phyloP scores from a whole-genome alignment of 2,113 vertebrate genomes.

The Cairina moschata region DNA sequence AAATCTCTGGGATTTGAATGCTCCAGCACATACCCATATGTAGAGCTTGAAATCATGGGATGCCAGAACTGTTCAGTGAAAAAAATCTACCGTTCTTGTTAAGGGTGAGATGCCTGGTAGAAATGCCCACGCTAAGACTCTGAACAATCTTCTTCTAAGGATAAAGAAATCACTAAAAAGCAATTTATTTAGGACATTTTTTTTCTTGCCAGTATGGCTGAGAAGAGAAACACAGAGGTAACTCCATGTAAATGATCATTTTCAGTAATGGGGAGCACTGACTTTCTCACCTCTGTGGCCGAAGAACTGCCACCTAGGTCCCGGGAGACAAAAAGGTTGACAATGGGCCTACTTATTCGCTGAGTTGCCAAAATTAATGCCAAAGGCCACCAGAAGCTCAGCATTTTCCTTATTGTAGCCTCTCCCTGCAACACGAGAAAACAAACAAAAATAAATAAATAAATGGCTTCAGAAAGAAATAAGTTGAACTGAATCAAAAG shows the following conservation, averaged over 20 bases:
- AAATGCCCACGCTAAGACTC: not conserved
- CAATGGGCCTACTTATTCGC: slow-evolving; percentile 95
- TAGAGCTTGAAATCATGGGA: not conserved
- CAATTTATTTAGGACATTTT: not conserved
- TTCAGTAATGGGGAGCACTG: not conserved
- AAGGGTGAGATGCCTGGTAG: not conserved
- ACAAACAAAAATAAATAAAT: not conserved
- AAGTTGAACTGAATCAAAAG: not conserved
- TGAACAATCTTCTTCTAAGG: not conserved
- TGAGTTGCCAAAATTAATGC: slow-evolving; percentile 96
- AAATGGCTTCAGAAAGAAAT: not conserved
- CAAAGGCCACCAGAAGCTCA: slow-evolving; percentile 98
- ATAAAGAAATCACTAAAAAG: not conserved
- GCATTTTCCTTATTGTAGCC: slow-evolving; percentile 94
- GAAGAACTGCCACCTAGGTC: slow-evolving; percentile 90
- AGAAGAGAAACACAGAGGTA: not conserved
- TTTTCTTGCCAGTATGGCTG: not conserved
- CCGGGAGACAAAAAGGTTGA: slow-evolving; percentile 97
- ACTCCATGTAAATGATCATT: not conserved
- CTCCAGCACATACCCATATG: not conserved
- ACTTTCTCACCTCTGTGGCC: slow-evolving; percentile 87
- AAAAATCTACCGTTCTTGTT: not conserved
- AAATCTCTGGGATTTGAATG: not conserved
- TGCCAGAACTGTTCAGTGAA: not conserved
- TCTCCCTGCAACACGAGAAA: slow-evolving; percentile 84